Evolutionary conservation across 2,797 vertebrate genomes (phyloP), one percentile per base, ranked within the genome.

Genomic region (Labeo calbasu): DNA sequence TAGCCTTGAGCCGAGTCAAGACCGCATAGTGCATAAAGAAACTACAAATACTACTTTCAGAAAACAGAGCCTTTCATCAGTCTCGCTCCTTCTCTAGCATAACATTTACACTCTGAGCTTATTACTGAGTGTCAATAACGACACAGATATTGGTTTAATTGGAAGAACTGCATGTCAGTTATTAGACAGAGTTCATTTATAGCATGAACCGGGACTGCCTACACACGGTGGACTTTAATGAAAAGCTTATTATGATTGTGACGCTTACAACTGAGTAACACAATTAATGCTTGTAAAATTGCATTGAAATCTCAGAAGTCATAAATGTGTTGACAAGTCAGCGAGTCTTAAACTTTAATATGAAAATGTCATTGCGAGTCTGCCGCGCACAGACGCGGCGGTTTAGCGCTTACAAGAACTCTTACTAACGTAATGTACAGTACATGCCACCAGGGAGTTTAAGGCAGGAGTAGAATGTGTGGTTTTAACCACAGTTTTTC

Each of bases 401-500:
- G 68, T 28, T 70, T 48, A 71, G 40, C 43, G 14, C 14, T 23
- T 28, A 4, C 1, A 21, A 43, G 28, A 55, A 40, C 14, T 32
- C 48, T 5, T 46, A 68, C 14, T 65, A 12, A 57, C 40, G 51
- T 53, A 46, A 46, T 36, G 40, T 21, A 19, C 46, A 21, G 53
- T 21, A 10, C 48, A 25, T 19, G 19, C 25, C 68, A 36, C n/a
- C 21, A 13, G 83, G 65, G 48, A 75, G 4, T 82, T 79, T 78
- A 82, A 12, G 15, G 75, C 77, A 46, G 53, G 25, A 13, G 21
- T 23, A 43, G 43, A 66, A 40, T 75, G 72, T 65, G 70, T 83
- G 21, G 84, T 55, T 55, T 78, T n/a, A 71, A 55, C 57, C 70
- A 80, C 73, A 57, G 23, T 81, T 71, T 87, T 70, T 76, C 77